Evolutionary conservation across 2,888 invertebrate species (phyloP).

Genomic region (Monochamus alternatus): DNA sequence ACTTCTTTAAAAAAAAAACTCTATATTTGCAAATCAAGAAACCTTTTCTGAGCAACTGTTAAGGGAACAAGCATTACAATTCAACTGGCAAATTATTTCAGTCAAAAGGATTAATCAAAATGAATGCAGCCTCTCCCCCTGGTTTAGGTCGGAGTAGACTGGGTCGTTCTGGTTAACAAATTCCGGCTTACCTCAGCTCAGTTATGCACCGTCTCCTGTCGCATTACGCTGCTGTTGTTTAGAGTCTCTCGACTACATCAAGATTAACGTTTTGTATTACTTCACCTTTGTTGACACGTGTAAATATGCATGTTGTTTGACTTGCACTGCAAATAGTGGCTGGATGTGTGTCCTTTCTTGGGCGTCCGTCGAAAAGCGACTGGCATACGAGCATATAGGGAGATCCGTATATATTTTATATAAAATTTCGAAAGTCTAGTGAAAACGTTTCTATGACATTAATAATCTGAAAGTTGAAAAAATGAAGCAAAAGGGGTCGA

Average conservation of each 20-base stretch:
- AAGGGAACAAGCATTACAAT: neutral
- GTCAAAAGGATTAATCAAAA: neutral
- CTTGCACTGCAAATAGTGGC: neutral
- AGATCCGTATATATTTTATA: too few species aligned
- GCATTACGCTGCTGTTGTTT: conserved; percentile 8
- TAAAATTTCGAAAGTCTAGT: too few species aligned
- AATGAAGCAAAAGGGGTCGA: too few species aligned
- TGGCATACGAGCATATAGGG: too few species aligned
- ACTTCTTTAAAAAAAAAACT: too few species aligned
- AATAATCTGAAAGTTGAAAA: too few species aligned
- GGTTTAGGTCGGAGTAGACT: neutral
- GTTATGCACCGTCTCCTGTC: conserved; percentile 11
- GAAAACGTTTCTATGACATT: too few species aligned
- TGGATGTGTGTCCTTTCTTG: neutral
- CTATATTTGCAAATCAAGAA: neutral
- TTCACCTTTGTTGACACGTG: conserved; percentile 15
- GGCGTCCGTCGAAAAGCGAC: too few species aligned
- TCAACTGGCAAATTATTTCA: neutral
- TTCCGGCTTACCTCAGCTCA: neutral
- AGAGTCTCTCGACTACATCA: neutral
- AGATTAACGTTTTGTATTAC: neutral
- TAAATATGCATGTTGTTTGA: conserved; percentile 3
- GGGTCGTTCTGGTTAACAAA: conserved; percentile 1
- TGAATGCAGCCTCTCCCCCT: neutral
- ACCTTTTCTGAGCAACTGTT: neutral